These are phyloP conservation scores for Habroteleia sp. DNA, from an alignment of 2,888 invertebrate species.

Conservation along the genomic window DNA sequence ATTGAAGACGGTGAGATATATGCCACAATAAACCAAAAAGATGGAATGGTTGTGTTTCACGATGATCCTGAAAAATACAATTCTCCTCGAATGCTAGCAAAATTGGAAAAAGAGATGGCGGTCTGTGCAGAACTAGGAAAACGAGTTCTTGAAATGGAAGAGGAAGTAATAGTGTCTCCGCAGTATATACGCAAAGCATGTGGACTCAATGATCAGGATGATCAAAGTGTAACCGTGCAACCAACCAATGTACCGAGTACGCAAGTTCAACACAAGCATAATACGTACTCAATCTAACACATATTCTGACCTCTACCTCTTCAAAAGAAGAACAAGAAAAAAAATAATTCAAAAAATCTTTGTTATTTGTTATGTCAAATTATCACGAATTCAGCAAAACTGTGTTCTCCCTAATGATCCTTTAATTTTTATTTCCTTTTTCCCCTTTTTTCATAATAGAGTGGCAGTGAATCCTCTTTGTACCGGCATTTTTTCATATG, in stretches of 20 bases:
- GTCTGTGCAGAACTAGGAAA: conserved; percentile 93
- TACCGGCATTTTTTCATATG: too few species aligned
- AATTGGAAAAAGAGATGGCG: conserved; percentile 92
- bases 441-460: too few species aligned
- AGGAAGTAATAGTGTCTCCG: conserved; percentile 95
- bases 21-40: conserved; percentile 98
- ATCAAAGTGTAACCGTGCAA: conserved; percentile 75
- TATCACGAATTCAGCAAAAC: too few species aligned
- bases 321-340: background rate
- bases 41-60: conserved; percentile 98
- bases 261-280: conserved; percentile 78
- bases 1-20: conserved; percentile 98
- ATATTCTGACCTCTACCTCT: background rate
- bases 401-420: background rate
- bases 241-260: conserved; percentile 76
- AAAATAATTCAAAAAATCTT: background rate
- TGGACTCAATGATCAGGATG: conserved; percentile 79
- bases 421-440: background rate
- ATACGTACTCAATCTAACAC: conserved; percentile 80
- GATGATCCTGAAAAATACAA: conserved; percentile 98
- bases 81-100: conserved; percentile 92
- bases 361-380: conserved; percentile 25
- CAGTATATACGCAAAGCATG: conserved; percentile 85
- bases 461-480: too few species aligned
- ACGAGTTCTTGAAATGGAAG: conserved; percentile 95